Percentiles rank a stretch among this genome's conserved stretches.
Evolutionary conservation across 2,113 vertebrate species (phyloP).

Genomic region (Rhagologus leucostigma): DNA sequence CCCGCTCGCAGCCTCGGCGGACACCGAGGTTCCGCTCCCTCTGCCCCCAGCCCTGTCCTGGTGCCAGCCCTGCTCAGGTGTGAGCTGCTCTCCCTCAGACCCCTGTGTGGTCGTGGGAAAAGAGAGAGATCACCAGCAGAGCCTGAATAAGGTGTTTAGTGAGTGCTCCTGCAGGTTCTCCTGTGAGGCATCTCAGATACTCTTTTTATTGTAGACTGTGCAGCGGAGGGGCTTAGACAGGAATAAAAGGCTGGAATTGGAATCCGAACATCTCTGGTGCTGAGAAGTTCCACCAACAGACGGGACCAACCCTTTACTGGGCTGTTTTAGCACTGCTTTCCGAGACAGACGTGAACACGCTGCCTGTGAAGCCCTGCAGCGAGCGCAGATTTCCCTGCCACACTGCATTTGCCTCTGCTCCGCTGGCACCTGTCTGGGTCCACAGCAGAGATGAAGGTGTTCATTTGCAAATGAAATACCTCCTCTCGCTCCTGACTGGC

Average conservation of each 20-base stretch:
- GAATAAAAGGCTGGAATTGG: background rate
- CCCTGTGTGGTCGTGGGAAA: rapidly evolving
- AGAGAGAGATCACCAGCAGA: background rate
- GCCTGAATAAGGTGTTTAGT: too few species aligned
- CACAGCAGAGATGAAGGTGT: background rate
- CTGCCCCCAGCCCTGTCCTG: background rate
- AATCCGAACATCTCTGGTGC: background rate
- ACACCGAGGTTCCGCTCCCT: rapidly evolving
- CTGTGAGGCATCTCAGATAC: background rate
- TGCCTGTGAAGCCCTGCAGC: background rate
- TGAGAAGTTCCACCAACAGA: background rate
- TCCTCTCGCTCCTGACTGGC: background rate
- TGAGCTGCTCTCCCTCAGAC: background rate
- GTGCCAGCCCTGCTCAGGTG: background rate
- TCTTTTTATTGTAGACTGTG: background rate
- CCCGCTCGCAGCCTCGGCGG: rapidly evolving
- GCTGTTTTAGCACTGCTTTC: background rate
- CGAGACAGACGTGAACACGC: rapidly evolving
- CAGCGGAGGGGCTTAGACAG: background rate
- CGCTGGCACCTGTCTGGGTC: background rate
- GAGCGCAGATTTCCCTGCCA: background rate
- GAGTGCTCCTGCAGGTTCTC: rapidly evolving
- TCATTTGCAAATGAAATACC: background rate
- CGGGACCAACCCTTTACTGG: background rate
- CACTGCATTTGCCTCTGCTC: background rate